Evolutionary conservation across 2,888 invertebrate genomes (phyloP).

Genomic region (Trichogramma dendrolimi): DNA sequence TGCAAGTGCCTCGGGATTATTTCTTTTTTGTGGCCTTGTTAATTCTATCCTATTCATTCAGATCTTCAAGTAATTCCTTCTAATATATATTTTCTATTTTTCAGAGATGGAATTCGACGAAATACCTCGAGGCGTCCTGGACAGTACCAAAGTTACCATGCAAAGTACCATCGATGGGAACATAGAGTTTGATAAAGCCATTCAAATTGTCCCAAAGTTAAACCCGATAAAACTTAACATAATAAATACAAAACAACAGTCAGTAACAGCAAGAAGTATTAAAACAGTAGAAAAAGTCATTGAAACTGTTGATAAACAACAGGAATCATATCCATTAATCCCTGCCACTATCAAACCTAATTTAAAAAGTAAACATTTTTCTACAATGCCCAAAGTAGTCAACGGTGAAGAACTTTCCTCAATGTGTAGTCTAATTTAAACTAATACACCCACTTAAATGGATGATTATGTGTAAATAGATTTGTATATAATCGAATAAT

Average conservation of each 20-base stretch:
- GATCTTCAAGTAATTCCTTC: too few species aligned
- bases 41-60: too few species aligned
- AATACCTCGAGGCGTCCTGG: conserved; percentile 52
- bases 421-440: conserved; percentile 80
- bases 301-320: conserved; percentile 24
- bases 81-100: neutral
- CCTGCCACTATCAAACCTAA: conserved; percentile 60
- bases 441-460: too few species aligned
- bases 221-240: conserved; percentile 37
- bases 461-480: too few species aligned
- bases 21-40: too few species aligned
- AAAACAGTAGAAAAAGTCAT: conserved; percentile 13
- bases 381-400: conserved; percentile 66
- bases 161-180: conserved; percentile 75
- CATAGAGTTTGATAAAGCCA: conserved; percentile 59
- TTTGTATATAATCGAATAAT: too few species aligned
- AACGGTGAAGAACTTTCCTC: conserved; percentile 82
- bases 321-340: conserved; percentile 25
- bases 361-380: conserved; percentile 64
- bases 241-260: conserved; percentile 39
- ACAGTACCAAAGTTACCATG: conserved; percentile 58
- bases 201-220: neutral
- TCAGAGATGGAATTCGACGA: conserved; percentile 55
- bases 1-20: too few species aligned
- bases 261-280: conserved; percentile 36